A percentile compares a stretch with the other conserved stretches of the same genome.
Conservation (phyloP, 1,140 invertebrate genomes). For the Procambarus clarkii region DNA sequence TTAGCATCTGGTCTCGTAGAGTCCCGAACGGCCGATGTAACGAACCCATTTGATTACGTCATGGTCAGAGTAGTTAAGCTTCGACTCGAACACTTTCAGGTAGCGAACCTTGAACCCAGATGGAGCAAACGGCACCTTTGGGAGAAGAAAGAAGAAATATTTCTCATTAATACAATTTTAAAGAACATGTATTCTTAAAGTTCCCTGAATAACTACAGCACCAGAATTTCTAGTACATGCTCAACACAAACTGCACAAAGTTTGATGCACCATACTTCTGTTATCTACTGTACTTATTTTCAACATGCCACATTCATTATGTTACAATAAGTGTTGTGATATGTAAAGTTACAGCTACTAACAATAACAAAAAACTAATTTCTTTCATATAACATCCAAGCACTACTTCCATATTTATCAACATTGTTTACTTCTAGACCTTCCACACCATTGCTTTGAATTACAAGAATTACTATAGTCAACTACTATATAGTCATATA, state of each 20-base stretch:
- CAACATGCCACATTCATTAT: too few species aligned
- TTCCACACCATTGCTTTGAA: neutral
- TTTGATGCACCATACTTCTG: neutral
- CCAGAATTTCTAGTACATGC: neutral
- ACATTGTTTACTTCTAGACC: neutral
- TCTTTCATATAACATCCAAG: neutral
- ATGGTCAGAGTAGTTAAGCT: conserved; percentile 99
- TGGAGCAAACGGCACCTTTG: conserved; percentile 91
- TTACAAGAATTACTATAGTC: neutral
- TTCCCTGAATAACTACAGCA: neutral
- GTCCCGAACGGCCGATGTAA: conserved; percentile 98
- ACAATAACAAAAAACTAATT: neutral
- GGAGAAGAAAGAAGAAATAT: conserved; percentile 53
- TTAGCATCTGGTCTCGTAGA: conserved; percentile 99
- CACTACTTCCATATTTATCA: neutral
- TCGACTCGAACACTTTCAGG: conserved; percentile 99
- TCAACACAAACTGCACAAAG: neutral
- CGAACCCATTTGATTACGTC: conserved; percentile 99
- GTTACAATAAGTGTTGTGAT: too few species aligned
- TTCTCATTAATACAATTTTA: neutral
- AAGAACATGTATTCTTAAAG: neutral
- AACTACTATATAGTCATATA: too few species aligned
- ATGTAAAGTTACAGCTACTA: too few species aligned
- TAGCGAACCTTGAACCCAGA: conserved; percentile 99
- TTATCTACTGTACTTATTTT: neutral